Base-by-base conservation (phyloP, 2,113 vertebrate genomes). In the Saccopteryx leptura region DNA sequence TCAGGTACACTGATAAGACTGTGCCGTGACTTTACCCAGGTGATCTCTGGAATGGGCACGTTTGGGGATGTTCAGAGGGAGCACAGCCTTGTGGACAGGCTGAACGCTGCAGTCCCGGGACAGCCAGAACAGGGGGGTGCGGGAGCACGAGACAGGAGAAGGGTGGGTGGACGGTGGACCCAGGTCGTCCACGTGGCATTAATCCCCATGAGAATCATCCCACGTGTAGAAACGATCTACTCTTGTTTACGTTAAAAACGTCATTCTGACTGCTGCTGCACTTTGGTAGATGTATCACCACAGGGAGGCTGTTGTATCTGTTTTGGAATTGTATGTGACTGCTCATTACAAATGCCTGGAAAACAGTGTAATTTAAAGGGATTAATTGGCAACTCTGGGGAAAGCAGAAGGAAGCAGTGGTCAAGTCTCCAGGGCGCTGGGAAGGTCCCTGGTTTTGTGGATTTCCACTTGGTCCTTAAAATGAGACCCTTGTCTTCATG, bases 31-130 rank as follows among this genome's bases (percentile, higher is more conserved):
- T 15, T 18, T 17, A 24, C 10, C 7, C 9, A 0, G 2, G 1
- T 2, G 13, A 1, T 9, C 56, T 58, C 39, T 4, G 31, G 54
- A 12, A 13, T 9, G 18, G 26, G 26, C 1, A 0, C 5, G 0
- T 12, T 5, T 26, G 56, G 65, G n/a, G 0, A 63, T 28, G 50
- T 13, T 39, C 68, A 17, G 69, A 4, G 4, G 12, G 12, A 5
- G 14, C 18, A 18, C 61, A 26, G 6, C 76, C 26, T 61, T 5
- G 19, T 23, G 18, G 33, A 33, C 0, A 10, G 33, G 11, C 71
- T 0, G 1, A 17, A 5, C 24, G 28, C 56, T 3, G 1, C 5
- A 15, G 0, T 48, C 50, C 68, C 3, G 2, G 24, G 39, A 39
- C 39, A 56, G 56, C 46, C n/a, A 13, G 50, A 19, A 52, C 39